These are phyloP conservation scores for Cacoxenus indagator DNA, from an alignment of 2,888 invertebrate species.

Conservation along the genomic window DNA sequence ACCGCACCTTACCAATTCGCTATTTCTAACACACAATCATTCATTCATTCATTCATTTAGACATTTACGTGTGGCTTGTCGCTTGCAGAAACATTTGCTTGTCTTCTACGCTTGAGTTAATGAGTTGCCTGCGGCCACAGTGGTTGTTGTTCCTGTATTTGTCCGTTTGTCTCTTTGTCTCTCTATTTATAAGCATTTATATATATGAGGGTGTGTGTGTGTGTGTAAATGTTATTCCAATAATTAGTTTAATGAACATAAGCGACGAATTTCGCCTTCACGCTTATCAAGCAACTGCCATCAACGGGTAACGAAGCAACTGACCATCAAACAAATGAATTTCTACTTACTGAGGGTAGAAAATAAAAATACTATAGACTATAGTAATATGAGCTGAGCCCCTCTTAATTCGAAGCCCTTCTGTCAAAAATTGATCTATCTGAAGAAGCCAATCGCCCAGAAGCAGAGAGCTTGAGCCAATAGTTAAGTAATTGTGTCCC, in stretches of 20 bases:
- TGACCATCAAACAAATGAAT: neutral
- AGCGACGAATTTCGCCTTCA: constrained; percentile 6
- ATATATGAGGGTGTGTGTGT: constrained; percentile 6
- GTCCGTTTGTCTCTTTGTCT: neutral
- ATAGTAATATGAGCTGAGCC: no score
- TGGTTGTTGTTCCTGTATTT: no score
- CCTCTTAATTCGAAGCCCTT: no score
- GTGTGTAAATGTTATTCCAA: constrained; percentile 48
- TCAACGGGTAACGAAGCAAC: no score
- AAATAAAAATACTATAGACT: no score
- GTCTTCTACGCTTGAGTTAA: constrained; percentile 26
- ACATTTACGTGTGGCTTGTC: constrained; percentile 4
- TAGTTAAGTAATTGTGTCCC: no score
- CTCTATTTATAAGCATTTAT: neutral
- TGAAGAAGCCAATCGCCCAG: no score
- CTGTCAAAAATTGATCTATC: no score
- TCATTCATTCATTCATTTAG: constrained; percentile 12
- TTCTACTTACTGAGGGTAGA: no score
- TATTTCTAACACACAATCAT: neutral
- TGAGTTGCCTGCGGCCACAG: constrained; percentile 31
- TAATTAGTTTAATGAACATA: constrained; percentile 44
- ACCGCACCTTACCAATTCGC: neutral
- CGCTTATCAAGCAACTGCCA: neutral
- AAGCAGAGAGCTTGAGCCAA: no score
- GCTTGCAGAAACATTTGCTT: constrained; percentile 17